Percentiles rank a stretch among this genome's conserved stretches.
phyloP scores from a whole-genome alignment of 2,113 vertebrate genomes.

The Cisticola juncidis region DNA sequence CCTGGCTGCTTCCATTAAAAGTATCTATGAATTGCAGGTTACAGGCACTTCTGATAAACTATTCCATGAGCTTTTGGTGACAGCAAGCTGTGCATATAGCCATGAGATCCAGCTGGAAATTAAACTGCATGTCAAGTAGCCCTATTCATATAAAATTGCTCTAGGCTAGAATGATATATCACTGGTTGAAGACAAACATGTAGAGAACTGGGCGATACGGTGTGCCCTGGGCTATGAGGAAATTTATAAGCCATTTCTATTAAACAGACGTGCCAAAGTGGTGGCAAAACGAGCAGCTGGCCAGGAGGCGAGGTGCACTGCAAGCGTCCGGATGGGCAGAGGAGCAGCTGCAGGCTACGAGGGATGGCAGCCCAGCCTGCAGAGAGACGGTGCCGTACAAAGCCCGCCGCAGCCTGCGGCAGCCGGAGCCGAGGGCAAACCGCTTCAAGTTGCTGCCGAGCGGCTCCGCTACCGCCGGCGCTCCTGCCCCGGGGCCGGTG shows the following conservation, averaged over 20 bases:
- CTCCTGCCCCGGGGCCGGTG: not conserved
- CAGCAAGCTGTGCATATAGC: not conserved
- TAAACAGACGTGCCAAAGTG: not conserved
- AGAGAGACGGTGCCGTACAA: not conserved
- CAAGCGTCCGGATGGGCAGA: not conserved
- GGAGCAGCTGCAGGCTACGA: not conserved
- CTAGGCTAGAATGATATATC: conserved; percentile 40
- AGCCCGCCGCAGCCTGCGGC: not conserved
- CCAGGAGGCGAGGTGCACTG: not conserved
- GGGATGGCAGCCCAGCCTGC: not conserved
- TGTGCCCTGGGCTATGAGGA: not conserved
- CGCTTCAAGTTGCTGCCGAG: not conserved
- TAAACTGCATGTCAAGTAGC: conserved; percentile 47
- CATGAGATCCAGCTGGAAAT: conserved; percentile 57
- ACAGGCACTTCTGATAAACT: not conserved
- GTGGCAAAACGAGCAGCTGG: not conserved
- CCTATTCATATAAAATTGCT: conserved; percentile 38
- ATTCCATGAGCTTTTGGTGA: not conserved
- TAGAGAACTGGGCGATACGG: not conserved
- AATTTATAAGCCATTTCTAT: not conserved
- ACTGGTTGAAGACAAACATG: not conserved
- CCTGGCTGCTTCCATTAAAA: not conserved
- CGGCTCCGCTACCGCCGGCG: not conserved
- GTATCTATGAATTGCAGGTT: not conserved
- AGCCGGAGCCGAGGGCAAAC: not conserved